phyloP scores from a whole-genome alignment of 2,113 vertebrate genomes.

The Lipophrys pholis region DNA sequence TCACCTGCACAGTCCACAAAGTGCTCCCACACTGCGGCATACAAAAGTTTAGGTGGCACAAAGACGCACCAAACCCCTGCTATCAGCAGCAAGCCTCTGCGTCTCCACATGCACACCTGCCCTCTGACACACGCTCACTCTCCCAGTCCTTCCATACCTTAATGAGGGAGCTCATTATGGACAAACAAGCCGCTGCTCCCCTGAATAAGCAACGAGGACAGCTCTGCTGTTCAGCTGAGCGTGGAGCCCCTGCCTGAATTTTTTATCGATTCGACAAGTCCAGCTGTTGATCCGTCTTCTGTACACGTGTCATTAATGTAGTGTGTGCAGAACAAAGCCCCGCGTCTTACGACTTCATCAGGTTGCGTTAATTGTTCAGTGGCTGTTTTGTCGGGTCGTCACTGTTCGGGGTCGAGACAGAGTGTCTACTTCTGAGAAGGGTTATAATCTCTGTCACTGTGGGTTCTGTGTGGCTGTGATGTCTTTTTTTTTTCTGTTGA shows the following conservation, averaged over 20 bases:
- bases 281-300: conserved; percentile 75
- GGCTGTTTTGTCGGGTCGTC: neutral
- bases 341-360: conserved; percentile 64
- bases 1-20: conserved; percentile 11
- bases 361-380: conserved; percentile 30
- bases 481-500: neutral
- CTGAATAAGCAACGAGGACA: conserved; percentile 71
- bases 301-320: conserved; percentile 75
- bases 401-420: neutral
- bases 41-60: neutral
- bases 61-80: neutral
- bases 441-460: conserved; percentile 8
- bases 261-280: conserved; percentile 75
- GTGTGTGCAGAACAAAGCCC: conserved; percentile 69
- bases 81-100: neutral
- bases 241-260: conserved; percentile 64
- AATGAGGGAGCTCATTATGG: conserved; percentile 80
- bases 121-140: conserved; percentile 53
- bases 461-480: too few relatives aligned
- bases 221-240: conserved; percentile 38
- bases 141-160: conserved; percentile 55
- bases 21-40: neutral
- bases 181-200: conserved; percentile 66
- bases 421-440: conserved; percentile 14
- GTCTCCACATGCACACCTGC: conserved; percentile 31